Percentiles rank a stretch among this genome's conserved stretches.
These are phyloP conservation scores for Geotria australis DNA, from an alignment of 2,797 vertebrate genomes.

Conservation along the genomic window DNA sequence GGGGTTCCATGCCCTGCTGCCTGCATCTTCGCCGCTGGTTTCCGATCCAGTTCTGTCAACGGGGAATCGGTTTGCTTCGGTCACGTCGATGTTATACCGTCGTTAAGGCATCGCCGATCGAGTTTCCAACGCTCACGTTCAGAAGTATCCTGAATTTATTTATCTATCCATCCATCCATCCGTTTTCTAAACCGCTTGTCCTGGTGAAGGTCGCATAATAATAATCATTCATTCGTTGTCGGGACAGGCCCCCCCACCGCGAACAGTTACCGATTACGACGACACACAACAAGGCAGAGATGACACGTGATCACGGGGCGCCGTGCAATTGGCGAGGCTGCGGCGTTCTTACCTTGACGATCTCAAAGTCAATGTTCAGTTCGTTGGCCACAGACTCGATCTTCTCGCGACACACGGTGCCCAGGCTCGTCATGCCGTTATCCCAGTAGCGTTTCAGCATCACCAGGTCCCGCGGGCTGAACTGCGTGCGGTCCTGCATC, in stretches of 20 bases:
- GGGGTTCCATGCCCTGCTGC: slow-evolving; percentile 90
- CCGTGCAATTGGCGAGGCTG: background rate
- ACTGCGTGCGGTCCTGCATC: slow-evolving; percentile 91
- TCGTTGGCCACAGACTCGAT: slow-evolving; percentile 68
- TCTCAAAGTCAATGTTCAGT: slow-evolving; percentile 85
- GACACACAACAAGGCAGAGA: background rate
- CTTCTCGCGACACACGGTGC: slow-evolving; percentile 87
- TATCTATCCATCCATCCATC: too few relatives aligned
- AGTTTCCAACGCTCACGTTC: too few relatives aligned
- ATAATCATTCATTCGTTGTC: too few relatives aligned
- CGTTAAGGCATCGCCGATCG: too few relatives aligned
- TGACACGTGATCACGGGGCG: background rate
- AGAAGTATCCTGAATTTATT: too few relatives aligned
- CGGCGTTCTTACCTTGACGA: slow-evolving; percentile 53
- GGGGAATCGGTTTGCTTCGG: slow-evolving; percentile 6
- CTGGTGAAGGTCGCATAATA: too few relatives aligned
- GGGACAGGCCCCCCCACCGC: slow-evolving; percentile 11
- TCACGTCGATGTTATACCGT: too few relatives aligned
- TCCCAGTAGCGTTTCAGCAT: slow-evolving; percentile 94
- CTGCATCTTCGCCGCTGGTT: slow-evolving; percentile 92
- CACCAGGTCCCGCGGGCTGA: slow-evolving; percentile 62
- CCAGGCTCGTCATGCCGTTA: slow-evolving; percentile 91
- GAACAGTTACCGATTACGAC: too few relatives aligned
- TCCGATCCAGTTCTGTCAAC: slow-evolving; percentile 83
- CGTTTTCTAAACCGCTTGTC: too few relatives aligned